Conservation (phyloP, 2,113 vertebrate species). For the Ctenodactylus gundi region DNA sequence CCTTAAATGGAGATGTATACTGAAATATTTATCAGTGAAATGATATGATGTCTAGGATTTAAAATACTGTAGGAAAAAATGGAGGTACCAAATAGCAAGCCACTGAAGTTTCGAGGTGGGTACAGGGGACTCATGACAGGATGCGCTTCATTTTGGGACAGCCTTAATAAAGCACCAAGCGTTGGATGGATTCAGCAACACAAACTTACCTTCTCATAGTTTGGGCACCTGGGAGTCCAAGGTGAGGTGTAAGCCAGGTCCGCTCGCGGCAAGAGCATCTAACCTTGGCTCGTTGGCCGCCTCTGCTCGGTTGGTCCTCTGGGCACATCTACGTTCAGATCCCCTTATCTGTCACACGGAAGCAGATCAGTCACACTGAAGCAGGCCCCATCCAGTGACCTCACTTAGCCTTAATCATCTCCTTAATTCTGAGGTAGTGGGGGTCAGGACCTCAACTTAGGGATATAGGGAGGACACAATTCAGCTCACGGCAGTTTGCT, state of each 20-base stretch:
- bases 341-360: not conserved
- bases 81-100: not conserved
- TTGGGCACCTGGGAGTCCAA: not conserved
- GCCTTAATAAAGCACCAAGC: not conserved
- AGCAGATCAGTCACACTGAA: no score
- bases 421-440: not conserved
- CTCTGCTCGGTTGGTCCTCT: not conserved
- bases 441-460: not conserved
- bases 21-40: not conserved
- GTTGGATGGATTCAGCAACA: not conserved
- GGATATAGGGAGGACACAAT: not conserved
- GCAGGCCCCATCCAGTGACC: not conserved
- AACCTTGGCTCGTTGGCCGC: not conserved
- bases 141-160: not conserved
- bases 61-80: not conserved
- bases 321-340: not conserved
- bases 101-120: not conserved
- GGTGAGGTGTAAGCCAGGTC: accelerated
- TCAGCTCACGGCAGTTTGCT: not conserved
- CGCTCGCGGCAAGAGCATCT: not conserved
- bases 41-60: not conserved
- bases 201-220: not conserved
- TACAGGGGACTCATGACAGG: not conserved
- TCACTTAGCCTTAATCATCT: not conserved
- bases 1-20: not conserved